These are phyloP conservation scores for Drosophila prosaltans DNA, from an alignment of 1,140 invertebrate genomes.

Conservation along the genomic window DNA sequence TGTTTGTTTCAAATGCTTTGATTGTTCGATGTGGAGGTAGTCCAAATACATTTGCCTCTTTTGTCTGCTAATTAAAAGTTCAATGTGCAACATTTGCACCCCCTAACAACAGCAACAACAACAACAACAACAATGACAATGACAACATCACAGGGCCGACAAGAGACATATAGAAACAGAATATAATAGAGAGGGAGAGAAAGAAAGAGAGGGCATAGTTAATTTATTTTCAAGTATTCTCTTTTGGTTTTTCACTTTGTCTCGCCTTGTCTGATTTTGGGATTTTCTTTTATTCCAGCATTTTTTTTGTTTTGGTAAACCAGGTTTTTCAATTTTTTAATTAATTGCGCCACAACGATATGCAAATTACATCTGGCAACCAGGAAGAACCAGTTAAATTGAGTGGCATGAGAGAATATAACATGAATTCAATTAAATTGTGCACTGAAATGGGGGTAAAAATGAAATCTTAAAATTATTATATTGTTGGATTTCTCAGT, in stretches of 20 bases:
- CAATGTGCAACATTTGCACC: slow-evolving; percentile 65
- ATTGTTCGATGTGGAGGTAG: not conserved
- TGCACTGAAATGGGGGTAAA: not conserved
- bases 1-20: not conserved
- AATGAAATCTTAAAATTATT: slow-evolving; percentile 6
- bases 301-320: slow-evolving; percentile 40
- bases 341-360: slow-evolving; percentile 59
- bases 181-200: not conserved
- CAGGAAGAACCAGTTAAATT: slow-evolving; percentile 12
- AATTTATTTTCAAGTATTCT: slow-evolving; percentile 53
- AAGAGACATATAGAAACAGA: slow-evolving; percentile 12
- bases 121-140: slow-evolving; percentile 53
- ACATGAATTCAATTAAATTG: slow-evolving; percentile 9
- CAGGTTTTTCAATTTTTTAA: slow-evolving; percentile 67
- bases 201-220: slow-evolving; percentile 40
- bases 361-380: slow-evolving; percentile 42
- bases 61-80: slow-evolving; percentile 68
- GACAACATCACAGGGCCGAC: slow-evolving; percentile 49
- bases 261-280: slow-evolving; percentile 8
- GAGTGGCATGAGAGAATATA: not conserved
- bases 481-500: not conserved
- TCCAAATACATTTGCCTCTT: slow-evolving; percentile 4
- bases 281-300: slow-evolving; percentile 18
- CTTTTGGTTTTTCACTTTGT: slow-evolving; percentile 30
- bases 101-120: slow-evolving; percentile 41